Evolutionary conservation across 2,113 vertebrate species (phyloP), one percentile per base, ranked within the genome.

Genomic region (Albula glossodonta): DNA sequence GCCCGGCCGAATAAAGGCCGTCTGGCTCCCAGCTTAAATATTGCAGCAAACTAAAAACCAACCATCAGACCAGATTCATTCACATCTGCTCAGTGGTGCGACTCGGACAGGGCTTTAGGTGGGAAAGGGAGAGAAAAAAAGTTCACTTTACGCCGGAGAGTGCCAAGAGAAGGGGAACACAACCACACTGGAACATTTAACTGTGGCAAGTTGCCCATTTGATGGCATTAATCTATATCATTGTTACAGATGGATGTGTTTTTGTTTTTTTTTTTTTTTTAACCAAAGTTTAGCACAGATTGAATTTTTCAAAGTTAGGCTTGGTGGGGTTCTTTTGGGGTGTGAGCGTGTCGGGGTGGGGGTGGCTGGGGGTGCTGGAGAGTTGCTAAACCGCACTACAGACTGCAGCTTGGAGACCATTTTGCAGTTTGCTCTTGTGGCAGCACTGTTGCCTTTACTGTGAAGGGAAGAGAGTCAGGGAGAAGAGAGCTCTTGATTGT

Each of bases 11-110:
- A 98, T 97, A 97, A 98, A 99, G 97, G 96, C 96, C 86, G 97
- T 97, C 97, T 98, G 97, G 96, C 96, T 97, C 90, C 92, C 96
- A 98, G 98, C 97, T 99, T 99, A 99, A 96, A 97, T 97, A 96
- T 96, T 96, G 96, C 97, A 93, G 96, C 95, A 96, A 97, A 97
- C 96, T 98, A 96, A 98, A 99, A 97, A 96, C 96, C 95, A 97
- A 96, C 97, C 95, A 98, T 99, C 97, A 97, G 95, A 96, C 95
- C 93, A 93, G 93, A 98, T 99, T 96, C 96, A 96, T 96, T 99
- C 97, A 97, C 96, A 97, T 97, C 96, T 98, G 98, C 95, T 98
- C 97, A 98, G 96, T 97, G 96, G 96, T 97, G 98, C 96, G 96
- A 97, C 96, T 96, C 95, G 93, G 96, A 96, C 93, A 95, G 95